Percentiles rank a stretch among this genome's conserved stretches.
Evolutionary conservation across 2,797 vertebrate genomes (phyloP).

Genomic region (Epinephelus coioides): DNA sequence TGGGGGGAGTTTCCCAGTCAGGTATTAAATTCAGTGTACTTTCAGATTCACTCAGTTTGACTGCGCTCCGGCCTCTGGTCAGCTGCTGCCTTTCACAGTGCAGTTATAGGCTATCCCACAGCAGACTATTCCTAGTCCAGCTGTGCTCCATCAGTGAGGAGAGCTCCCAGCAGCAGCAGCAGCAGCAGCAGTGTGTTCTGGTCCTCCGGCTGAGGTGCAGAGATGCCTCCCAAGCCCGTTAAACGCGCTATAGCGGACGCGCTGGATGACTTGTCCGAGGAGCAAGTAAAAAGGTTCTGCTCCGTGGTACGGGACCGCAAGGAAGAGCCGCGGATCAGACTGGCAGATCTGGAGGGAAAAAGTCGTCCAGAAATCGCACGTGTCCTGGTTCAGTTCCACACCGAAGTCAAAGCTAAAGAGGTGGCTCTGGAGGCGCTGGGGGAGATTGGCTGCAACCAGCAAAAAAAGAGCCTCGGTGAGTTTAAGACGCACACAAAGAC

Average conservation of each 20-base stretch:
- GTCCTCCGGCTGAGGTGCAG: background rate
- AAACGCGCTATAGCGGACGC: rapidly evolving
- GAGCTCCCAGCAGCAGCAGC: no score
- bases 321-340: background rate
- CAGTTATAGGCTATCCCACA: no score
- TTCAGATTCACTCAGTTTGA: no score
- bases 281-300: rapidly evolving
- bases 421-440: background rate
- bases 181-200: background rate
- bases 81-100: no score
- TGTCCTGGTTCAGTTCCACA: background rate
- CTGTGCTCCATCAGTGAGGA: no score
- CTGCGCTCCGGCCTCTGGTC: no score
- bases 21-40: no score
- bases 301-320: background rate
- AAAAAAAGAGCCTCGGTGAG: background rate
- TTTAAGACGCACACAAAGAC: no score
- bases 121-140: background rate
- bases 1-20: no score
- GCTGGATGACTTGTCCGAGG: rapidly evolving
- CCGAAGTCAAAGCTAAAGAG: background rate
- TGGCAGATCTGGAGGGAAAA: background rate
- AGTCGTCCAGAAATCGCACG: rapidly evolving
- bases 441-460: background rate
- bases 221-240: background rate